Evolutionary conservation across 2,888 invertebrate genomes (phyloP).

Genomic region (Stenolophus ochropezus): DNA sequence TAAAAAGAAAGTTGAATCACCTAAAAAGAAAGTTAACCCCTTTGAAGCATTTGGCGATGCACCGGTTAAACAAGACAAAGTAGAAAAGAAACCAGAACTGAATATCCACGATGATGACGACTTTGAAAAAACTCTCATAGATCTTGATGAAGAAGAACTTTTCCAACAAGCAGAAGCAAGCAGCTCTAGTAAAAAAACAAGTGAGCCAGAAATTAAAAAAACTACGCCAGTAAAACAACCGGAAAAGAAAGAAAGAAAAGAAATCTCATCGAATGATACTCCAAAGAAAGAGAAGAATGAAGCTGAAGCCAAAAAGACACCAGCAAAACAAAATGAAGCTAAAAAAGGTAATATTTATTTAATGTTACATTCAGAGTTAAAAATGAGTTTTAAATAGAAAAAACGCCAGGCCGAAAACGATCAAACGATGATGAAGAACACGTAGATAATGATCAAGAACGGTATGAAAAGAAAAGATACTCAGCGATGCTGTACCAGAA

Average conservation of each 20-base stretch:
- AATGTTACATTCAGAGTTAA: neutral
- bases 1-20: slow-evolving; percentile 67
- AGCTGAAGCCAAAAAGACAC: slow-evolving; percentile 55
- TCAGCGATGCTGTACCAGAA: slow-evolving; percentile 82
- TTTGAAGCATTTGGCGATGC: slow-evolving; percentile 77
- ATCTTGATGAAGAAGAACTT: slow-evolving; percentile 77
- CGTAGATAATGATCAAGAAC: slow-evolving; percentile 79
- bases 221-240: no score
- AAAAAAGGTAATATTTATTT: slow-evolving; percentile 45
- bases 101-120: slow-evolving; percentile 81
- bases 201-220: no score
- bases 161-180: slow-evolving; percentile 65
- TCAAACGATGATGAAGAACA: slow-evolving; percentile 67
- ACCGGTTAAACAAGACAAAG: slow-evolving; percentile 76
- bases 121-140: slow-evolving; percentile 81
- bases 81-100: slow-evolving; percentile 62
- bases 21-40: slow-evolving; percentile 75
- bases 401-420: slow-evolving; percentile 67
- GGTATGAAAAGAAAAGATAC: slow-evolving; percentile 80
- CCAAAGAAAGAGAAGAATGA: slow-evolving; percentile 20
- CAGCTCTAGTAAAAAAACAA: no score
- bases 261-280: neutral
- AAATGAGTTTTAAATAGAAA: slow-evolving; percentile 11
- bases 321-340: slow-evolving; percentile 48
- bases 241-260: slow-evolving; percentile 64